Base-by-base conservation (phyloP, 2,113 vertebrate species). In the Upupa epops region DNA sequence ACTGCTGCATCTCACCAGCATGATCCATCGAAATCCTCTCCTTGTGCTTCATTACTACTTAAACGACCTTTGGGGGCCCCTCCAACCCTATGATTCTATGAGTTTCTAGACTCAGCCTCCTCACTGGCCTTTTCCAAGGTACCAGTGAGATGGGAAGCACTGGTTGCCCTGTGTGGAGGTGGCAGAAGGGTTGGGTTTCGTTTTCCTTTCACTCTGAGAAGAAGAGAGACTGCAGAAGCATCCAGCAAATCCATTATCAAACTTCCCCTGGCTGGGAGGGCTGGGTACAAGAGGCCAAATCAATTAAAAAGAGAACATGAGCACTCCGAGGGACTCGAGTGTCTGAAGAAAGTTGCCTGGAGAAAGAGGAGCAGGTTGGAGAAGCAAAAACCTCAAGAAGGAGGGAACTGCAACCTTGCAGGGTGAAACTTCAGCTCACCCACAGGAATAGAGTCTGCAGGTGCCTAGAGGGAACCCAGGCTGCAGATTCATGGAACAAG, bases 61-160 rank as follows among this genome's bases (percentile, higher is more conserved):
- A 42, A 15, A 42, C 15, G 40, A 42, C 40, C 40, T 42, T 42
- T 15, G 15, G 40, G 15, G 40, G 15, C 15, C 40, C 40, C 15
- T 42, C 40, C 40, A 12, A 42, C 40, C 40, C 40, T 42, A 42
- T 42, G 40, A 42, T 11, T 42, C 40, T 42, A 42, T 42, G 40
- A 3, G 56, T 77, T 77, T 25, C 46, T 24, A 42, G 68, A 36
- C 59, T 37, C 63, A 14, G 19, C 8, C 56, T 70, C 40, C 60
- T 48, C 25, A 2, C 40, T 11, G 17, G 46, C 60, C 46, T 74
- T 6, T 28, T 7, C 36, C 58, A 31, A 26, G 1, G 0, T 29
- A 6, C 25, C 2, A 0, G 29, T 68, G 36, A n/a, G 79, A 12
- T 1, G 24, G 28, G 24, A 25, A 51, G 21, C 12, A 4, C 45